Evolutionary conservation across 2,113 vertebrate species (phyloP), one percentile per base, ranked within the genome.

Genomic region (Saguinus imperator): DNA sequence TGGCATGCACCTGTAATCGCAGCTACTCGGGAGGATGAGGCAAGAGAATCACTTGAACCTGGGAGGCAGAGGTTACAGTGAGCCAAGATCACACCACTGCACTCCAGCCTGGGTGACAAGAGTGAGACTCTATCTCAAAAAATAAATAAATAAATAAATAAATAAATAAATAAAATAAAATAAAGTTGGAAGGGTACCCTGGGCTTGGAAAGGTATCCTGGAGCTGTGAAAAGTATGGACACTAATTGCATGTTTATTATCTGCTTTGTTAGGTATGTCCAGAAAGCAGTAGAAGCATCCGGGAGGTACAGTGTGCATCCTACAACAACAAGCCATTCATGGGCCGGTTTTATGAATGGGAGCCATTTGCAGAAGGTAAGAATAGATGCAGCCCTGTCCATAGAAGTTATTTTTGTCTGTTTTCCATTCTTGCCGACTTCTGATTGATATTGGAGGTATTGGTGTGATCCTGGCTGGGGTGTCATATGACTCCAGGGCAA

Each of bases 271-370:
- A 99, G 99, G 97, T 98, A 64, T 99, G 99, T 98, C 99, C 99
- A 58, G 98, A 99, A 95, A 99, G 98, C 98, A 99, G 99, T 98
- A 98, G 98, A 97, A 99, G 98, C 96, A 99, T 99, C 97, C 98
- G 99, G 98, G 99, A 99, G 45, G 98, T 99, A 27, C 99, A 99
- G 25, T 99, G 99, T 92, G 99, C 99, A 6, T 99, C 99, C 5
- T 99, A 99, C 98, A 99, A 99, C 98, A 99, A 98, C 98, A 99
- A 99, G 92, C 99, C 99, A 25, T 99, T 99, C 98, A 99, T 99
- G 99, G 99, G 99, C 64, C 98, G 99, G 79, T 98, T 99, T 96
- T 99, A 99, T 93, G 98, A 99, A 95, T 99, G 99, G 99, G 99
- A 99, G 52, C 99, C 99, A 58, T 99, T 99, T 98, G 99, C 99